These are phyloP conservation scores for Eubasilissa regina DNA, from an alignment of 1,140 invertebrate species.

Conservation along the genomic window DNA sequence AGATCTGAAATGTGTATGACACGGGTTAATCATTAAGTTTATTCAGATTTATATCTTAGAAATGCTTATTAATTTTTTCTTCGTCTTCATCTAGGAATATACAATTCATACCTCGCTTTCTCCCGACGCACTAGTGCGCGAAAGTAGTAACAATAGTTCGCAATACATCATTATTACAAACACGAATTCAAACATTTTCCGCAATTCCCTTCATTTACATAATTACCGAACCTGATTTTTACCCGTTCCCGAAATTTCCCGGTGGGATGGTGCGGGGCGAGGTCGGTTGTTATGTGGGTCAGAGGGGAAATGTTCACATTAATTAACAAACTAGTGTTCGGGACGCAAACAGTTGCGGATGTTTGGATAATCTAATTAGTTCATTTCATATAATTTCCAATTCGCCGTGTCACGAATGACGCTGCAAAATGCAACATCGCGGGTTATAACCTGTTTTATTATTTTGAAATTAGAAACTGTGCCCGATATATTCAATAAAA, in stretches of 20 bases:
- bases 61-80: no score
- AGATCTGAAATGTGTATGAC: no score
- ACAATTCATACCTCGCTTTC: no score
- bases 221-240: constrained; percentile 11
- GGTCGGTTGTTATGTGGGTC: constrained; percentile 15
- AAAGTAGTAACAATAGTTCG: no score
- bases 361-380: constrained; percentile 60
- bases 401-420: constrained; percentile 55
- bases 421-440: constrained; percentile 9
- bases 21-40: no score
- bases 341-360: constrained; percentile 52
- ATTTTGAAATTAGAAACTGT: neutral
- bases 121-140: no score
- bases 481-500: no score
- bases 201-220: neutral
- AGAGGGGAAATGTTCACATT: constrained; percentile 49
- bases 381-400: constrained; percentile 58
- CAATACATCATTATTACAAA: no score
- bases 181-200: neutral
- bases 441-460: no score
- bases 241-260: neutral
- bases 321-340: constrained; percentile 56
- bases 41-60: no score
- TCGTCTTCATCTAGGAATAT: no score
- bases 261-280: neutral